Base-by-base conservation (phyloP, 2,113 vertebrate species). In the Hypanus sabinus region DNA sequence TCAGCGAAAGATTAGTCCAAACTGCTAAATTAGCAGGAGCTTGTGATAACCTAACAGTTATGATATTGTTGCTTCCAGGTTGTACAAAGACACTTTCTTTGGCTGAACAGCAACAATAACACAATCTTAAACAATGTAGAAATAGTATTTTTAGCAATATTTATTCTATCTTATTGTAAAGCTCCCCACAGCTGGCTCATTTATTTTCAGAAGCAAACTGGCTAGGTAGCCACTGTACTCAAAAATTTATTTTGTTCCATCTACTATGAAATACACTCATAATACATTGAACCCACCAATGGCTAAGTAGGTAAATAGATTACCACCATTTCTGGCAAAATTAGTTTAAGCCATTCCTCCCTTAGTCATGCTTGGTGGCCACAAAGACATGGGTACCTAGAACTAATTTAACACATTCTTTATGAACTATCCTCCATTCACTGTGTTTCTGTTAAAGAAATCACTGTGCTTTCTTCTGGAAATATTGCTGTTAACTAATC, bases 11-110 rank as follows among this genome's bases (percentile, higher is more conserved):
- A 94, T 94, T 96, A 9, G 95, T 96, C 46, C 95, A 95, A 57
- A 94, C 95, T 91, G 96, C 96, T 1, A 75, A 96, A 77, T 94
- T 75, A 91, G 96, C 96, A 90, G 96, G 96, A 93, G 97, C 96
- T 88, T 96, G 95, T 95, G 95, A 96, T 30, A 97, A 96, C 36
- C 94, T 96, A 94, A 96, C 96, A 94, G 33, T 96, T 92, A 95
- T 95, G 93, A 94, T 96, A 1, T 36, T 95, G 94, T 94, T 97
- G 94, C 95, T 97, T 94, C 96, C 94, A 46, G 96, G 96, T 55
- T 95, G 95, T 0, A 91, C 94, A 14, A 94, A 94, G 95, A 68
- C 70, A 91, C 16, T 55, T 30, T 93, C 38, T 46, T 9, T 46
- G 46, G 1, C 16, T 38, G 22, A 75, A 93, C 8, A 62, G 57